Percentiles rank a stretch among this genome's conserved stretches.
phyloP scores from a whole-genome alignment of 2,888 invertebrate genomes.

The Flabesymbios commensalis region DNA sequence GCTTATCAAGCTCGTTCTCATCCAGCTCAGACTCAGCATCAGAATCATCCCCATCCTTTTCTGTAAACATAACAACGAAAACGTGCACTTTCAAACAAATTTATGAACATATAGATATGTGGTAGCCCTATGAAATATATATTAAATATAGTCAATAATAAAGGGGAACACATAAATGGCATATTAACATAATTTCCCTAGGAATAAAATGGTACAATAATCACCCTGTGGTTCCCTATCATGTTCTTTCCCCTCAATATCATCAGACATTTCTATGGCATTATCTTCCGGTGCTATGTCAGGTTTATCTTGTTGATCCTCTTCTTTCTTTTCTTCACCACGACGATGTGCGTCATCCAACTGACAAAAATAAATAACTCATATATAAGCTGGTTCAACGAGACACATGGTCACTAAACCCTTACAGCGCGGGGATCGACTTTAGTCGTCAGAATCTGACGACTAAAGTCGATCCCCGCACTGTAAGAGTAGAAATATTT shows the following conservation, averaged over 20 bases:
- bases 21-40: slow-evolving; percentile 67
- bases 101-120: not conserved
- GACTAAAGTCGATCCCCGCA: no score
- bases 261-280: slow-evolving; percentile 87
- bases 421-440: no score
- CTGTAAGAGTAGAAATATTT: no score
- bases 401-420: no score
- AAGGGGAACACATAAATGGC: no score
- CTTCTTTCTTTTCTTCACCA: slow-evolving; percentile 75
- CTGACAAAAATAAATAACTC: slow-evolving; percentile 31
- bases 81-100: not conserved
- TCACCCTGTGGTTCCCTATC: slow-evolving; percentile 63
- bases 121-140: no score
- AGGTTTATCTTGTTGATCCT: slow-evolving; percentile 70
- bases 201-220: no score
- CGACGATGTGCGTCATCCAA: slow-evolving; percentile 82
- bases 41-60: slow-evolving; percentile 42
- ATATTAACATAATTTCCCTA: no score
- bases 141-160: no score
- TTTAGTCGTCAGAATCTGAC: no score
- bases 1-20: slow-evolving; percentile 77
- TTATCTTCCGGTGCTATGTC: slow-evolving; percentile 57
- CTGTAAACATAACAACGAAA: no score
- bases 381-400: not conserved
- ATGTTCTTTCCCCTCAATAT: slow-evolving; percentile 87